Percentiles rank a stretch among this genome's conserved stretches.
Conservation (phyloP, 2,888 invertebrate species). For the Ptycholaimellus sp. region DNA sequence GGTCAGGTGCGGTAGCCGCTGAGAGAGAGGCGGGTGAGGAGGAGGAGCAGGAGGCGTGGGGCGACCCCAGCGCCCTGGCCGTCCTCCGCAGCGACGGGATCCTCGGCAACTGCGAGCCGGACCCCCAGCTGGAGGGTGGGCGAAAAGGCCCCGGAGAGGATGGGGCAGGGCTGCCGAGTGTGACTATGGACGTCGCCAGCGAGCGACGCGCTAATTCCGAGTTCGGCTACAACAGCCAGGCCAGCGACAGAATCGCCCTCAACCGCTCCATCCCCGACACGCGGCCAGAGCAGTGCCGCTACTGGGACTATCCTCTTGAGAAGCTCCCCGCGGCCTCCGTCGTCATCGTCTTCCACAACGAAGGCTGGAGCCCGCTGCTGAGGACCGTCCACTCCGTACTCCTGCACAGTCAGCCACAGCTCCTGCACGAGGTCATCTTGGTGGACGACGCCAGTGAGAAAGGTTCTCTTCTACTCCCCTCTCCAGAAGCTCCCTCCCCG, state of each 20-base stretch:
- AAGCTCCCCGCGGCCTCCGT: constrained; percentile 69
- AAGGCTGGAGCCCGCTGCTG: constrained; percentile 63
- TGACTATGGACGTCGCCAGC: constrained; percentile 57
- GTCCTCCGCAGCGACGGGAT: too few relatives aligned
- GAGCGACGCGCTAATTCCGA: constrained; percentile 66
- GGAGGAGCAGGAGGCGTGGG: too few relatives aligned
- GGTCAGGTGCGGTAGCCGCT: too few relatives aligned
- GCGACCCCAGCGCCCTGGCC: too few relatives aligned
- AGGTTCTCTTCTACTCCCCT: too few relatives aligned
- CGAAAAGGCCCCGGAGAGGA: too few relatives aligned
- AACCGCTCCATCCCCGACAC: constrained; percentile 73
- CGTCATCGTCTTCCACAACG: constrained; percentile 76
- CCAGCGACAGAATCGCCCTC: constrained; percentile 78
- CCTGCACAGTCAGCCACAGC: constrained; percentile 28
- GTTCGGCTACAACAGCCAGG: constrained; percentile 93
- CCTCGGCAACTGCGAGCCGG: too few relatives aligned
- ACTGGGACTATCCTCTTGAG: constrained; percentile 66
- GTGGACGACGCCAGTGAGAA: constrained; percentile 32
- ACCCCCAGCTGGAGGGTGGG: too few relatives aligned
- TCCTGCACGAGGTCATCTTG: constrained; percentile 32
- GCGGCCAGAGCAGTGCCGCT: constrained; percentile 65
- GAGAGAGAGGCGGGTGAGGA: too few relatives aligned
- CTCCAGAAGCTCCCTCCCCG: too few relatives aligned
- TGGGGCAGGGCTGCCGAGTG: constrained; percentile 49
- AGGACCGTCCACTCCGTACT: constrained; percentile 57